These are phyloP conservation scores for Hippolais icterina DNA, from an alignment of 2,113 vertebrate species.

Conservation along the genomic window DNA sequence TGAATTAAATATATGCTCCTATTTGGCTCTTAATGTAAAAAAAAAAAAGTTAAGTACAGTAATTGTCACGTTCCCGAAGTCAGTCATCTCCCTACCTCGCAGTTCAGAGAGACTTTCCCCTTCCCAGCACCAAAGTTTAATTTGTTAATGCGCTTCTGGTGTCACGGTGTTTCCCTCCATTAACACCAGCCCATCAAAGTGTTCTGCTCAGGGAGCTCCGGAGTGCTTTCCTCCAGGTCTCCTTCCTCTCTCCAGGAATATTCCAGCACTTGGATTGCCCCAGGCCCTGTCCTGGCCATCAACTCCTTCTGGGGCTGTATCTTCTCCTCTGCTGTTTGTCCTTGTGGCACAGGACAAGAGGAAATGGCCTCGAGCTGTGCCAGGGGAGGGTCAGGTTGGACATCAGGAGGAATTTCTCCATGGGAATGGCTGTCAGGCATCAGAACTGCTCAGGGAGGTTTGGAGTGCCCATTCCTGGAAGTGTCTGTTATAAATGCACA, in stretches of 20 bases:
- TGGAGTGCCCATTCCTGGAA: background rate
- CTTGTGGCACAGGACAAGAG: background rate
- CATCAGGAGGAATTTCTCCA: background rate
- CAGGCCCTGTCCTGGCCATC: background rate
- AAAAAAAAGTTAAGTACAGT: conserved; percentile 4
- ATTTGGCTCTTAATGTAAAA: conserved; percentile 31
- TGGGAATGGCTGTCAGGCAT: background rate
- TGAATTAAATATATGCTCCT: conserved; percentile 60
- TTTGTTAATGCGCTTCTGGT: background rate
- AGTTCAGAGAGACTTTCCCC: background rate
- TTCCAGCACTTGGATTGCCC: background rate
- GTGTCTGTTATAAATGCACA: background rate
- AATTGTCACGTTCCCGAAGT: conserved; percentile 50
- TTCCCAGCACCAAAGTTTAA: background rate
- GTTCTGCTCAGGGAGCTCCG: background rate
- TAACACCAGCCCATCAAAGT: background rate
- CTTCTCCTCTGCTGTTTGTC: background rate
- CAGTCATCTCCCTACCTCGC: background rate
- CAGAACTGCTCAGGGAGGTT: background rate
- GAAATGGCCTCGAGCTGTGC: accelerated
- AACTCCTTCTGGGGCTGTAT: background rate
- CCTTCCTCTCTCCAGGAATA: background rate
- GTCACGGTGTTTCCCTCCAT: background rate
- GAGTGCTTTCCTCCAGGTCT: background rate
- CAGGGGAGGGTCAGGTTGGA: background rate